A percentile compares a stretch with the other conserved stretches of the same genome.
phyloP scores from a whole-genome alignment of 2,888 invertebrate genomes.

The Itoplectis maculator region DNA sequence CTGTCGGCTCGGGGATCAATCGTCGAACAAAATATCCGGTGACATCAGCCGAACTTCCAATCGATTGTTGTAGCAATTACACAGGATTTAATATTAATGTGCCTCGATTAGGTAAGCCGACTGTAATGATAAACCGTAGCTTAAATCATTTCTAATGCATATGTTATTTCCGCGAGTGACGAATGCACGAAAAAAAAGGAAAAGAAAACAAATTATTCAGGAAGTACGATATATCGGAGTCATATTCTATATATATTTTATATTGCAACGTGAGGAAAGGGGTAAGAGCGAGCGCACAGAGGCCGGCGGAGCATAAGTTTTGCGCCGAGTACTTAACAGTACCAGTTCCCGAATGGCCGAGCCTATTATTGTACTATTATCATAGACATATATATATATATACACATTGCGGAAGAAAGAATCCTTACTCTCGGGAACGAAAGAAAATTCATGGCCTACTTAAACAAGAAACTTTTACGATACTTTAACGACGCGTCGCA shows the following conservation, averaged over 20 bases:
- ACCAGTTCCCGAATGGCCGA: slow-evolving; percentile 23
- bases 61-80: neutral
- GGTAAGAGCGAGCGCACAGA: slow-evolving; percentile 12
- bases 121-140: slow-evolving; percentile 8
- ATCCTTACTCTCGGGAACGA: neutral
- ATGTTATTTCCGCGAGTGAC: neutral
- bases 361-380: slow-evolving; percentile 16
- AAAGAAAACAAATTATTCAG: slow-evolving; percentile 17
- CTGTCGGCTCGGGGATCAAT: slow-evolving; percentile 10
- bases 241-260: slow-evolving; percentile 31
- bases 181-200: neutral
- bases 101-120: slow-evolving; percentile 41
- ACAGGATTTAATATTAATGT: slow-evolving; percentile 30
- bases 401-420: slow-evolving; percentile 4
- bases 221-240: slow-evolving; percentile 10
- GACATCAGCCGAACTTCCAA: slow-evolving; percentile 8
- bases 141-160: slow-evolving; percentile 15
- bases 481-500: slow-evolving; percentile 38
- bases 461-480: slow-evolving; percentile 41
- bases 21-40: neutral
- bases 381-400: slow-evolving; percentile 26
- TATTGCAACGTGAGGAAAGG: slow-evolving; percentile 15
- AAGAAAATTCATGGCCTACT: slow-evolving; percentile 14
- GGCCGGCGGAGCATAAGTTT: slow-evolving; percentile 13
- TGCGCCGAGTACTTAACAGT: slow-evolving; percentile 39